Evolutionary conservation across 2,888 invertebrate species (phyloP), one percentile per base, ranked within the genome.

Genomic region (Mesorhabditis spiculigera): DNA sequence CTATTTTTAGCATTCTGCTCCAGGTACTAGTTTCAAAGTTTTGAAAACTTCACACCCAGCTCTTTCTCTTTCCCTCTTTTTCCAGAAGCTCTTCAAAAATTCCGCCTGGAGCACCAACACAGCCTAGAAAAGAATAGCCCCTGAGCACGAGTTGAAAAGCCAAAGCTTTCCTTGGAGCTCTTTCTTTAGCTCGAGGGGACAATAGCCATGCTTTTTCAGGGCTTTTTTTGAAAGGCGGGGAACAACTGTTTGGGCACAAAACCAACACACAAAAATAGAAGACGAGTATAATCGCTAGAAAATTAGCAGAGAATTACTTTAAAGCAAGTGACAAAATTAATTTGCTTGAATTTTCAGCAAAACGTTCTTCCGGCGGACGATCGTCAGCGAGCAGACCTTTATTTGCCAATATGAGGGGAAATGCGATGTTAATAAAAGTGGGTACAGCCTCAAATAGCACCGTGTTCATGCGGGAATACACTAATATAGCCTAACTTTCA

Each of bases 361-460:
- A 73, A 85, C 85, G 5, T 85, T 85, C 74, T 85, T 85, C 73
- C 81, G 85, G 64, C 74, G 85, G 67, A 85, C 85, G 43, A 85
- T 85, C 65, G 85, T 85, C 63, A 83, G 83, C 45, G 85, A 83
- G 69, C 85, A 85, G 66, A 83, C 81, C 4, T 85, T 85, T 73
- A 83, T 85, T 61, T 85, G 85, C 70, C 85, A 85, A 71, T 85
- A 85, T 70, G 77, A 82, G 67, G 85, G 85, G 16, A 84, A 82
- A 69, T 85, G 85, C 68, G 85, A 85, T 72, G 85, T 85, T 43
- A 85, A 82, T 71, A 85, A 85, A 78, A 85, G n/a, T n/a, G n/a
- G n/a, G n/a, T n/a, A n/a, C n/a, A n/a, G n/a, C n/a, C n/a, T n/a
- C n/a, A n/a, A n/a, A n/a, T n/a, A n/a, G n/a, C n/a, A n/a, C n/a